Evolutionary conservation across 2,113 vertebrate genomes (phyloP), one percentile per base, ranked within the genome.

Genomic region (Podiceps cristatus): DNA sequence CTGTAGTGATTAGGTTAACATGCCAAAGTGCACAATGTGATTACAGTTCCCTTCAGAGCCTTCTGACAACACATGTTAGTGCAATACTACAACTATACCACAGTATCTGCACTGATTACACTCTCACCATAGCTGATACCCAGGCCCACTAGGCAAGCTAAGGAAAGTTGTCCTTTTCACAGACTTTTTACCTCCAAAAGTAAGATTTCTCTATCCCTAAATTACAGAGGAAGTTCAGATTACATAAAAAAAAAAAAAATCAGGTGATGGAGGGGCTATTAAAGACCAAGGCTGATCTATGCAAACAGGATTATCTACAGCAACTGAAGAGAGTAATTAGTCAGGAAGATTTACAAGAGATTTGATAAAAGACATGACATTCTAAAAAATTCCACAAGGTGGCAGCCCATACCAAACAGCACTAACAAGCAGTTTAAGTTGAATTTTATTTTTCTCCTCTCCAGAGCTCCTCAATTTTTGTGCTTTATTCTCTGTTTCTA

Each of bases 371-470:
- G 25, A 75, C 15, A 33, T 49, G 55, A n/a, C 10, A 49, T n/a
- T 15, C 53, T 66, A 50, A 62, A 53, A n/a, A 37, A 3, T 33
- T 80, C 95, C 98, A 96, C 96, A 68, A 93, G 98, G 87, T 97
- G 98, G 97, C 86, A 85, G 37, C 76, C 69, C 76, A 84, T 56
- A 91, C 81, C 25, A 90, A 90, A 77, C 0, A 90, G 67, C 56
- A 77, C 40, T 35, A 31, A n/a, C n/a, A n/a, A n/a, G 10, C n/a
- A 24, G 16, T 77, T 67, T 18, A 71, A 60, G 23, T 23, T 4
- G 8, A 24, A 52, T 72, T 68, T 31, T 35, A 2, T 93, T 84
- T 44, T 42, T 45, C 63, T 76, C 66, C 80, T 86, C 56, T 80
- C 56, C 94, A 90, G n/a, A 50, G 68, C 28, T 44, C 17, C 63